Evolutionary conservation across 2,113 vertebrate species (phyloP), one percentile per base, ranked within the genome.

Genomic region (Apus apus): DNA sequence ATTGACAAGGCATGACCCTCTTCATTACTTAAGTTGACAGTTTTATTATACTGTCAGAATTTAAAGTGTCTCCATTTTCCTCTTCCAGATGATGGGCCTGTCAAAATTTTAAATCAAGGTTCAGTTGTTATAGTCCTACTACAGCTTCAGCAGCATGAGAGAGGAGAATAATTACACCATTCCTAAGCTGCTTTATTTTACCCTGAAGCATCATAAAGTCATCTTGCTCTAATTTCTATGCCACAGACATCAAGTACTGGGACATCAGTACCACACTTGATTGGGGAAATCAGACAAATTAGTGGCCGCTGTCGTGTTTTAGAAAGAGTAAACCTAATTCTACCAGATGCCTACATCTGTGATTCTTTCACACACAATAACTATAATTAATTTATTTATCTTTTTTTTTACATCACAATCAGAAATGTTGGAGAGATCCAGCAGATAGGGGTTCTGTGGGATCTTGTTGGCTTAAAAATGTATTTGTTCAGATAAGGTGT

Each of bases 41-140:
- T 51, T 93, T 91, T 88, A 85, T n/a, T 75, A 68, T 19, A 26
- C 36, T 68, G 68, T 38, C 79, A 88, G 38, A 86, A 92, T 93
- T 71, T 75, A 40, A 92, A 94, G 32, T 18, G 45, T 36, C 82
- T 56, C 78, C 83, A 53, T 87, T 91, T 75, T 38, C 62, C 58
- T 87, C 30, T 80, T 48, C 22, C 4, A 38, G 68, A 65, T n/a
- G 72, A 88, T 32, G 20, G 51, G 36, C 53, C 53, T 71, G 51
- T 75, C 90, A 76, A 67, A 62, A 65, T 61, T 61, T 81, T 90
- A 61, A 83, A 5, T 72, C 76, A 62, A 78, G 54, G 17, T 76
- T 88, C 67, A 58, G 64, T 67, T 65, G 30, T 75, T 56, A 78
- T 2, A 86, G 43, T 29, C 38, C 43, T 87, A 38, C 29, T 26